Evolutionary conservation across 2,888 invertebrate genomes (phyloP).

Genomic region (Scaptomyza caliginosa): DNA sequence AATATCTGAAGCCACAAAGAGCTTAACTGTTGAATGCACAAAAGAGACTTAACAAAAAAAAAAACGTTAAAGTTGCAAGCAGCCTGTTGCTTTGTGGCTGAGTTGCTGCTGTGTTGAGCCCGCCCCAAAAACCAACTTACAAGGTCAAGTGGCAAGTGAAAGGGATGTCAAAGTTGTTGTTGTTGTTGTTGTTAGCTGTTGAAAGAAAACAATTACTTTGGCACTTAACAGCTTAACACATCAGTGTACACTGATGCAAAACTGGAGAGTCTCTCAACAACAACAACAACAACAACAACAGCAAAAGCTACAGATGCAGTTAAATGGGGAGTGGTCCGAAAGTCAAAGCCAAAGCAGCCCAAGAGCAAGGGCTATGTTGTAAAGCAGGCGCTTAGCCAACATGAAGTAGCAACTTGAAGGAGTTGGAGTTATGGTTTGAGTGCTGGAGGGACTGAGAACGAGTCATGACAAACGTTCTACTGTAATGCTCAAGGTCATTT

Average conservation of each 20-base stretch:
- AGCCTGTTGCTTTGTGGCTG: conserved; percentile 2
- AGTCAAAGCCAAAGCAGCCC: conserved; percentile 16
- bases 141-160: conserved; percentile 75
- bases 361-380: conserved; percentile 20
- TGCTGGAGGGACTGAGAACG: not conserved
- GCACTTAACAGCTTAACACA: conserved; percentile 83
- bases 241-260: conserved; percentile 73
- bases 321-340: conserved; percentile 47
- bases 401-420: not conserved
- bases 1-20: not conserved
- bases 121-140: conserved; percentile 25
- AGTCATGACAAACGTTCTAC: conserved; percentile 64
- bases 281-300: conserved; percentile 6
- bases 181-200: conserved; percentile 61
- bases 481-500: conserved; percentile 74
- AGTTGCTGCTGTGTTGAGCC: not conserved
- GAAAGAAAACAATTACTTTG: conserved; percentile 83
- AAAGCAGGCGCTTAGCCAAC: conserved; percentile 43
- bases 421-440: not conserved
- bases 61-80: not conserved
- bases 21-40: not conserved
- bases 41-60: not conserved
- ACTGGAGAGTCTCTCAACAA: conserved; percentile 36
- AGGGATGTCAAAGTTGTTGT: conserved; percentile 53
- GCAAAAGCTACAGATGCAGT: conserved; percentile 38